Evolutionary conservation across 2,113 vertebrate species (phyloP), one percentile per base, ranked within the genome.

Genomic region (Poicephalus meyeri): DNA sequence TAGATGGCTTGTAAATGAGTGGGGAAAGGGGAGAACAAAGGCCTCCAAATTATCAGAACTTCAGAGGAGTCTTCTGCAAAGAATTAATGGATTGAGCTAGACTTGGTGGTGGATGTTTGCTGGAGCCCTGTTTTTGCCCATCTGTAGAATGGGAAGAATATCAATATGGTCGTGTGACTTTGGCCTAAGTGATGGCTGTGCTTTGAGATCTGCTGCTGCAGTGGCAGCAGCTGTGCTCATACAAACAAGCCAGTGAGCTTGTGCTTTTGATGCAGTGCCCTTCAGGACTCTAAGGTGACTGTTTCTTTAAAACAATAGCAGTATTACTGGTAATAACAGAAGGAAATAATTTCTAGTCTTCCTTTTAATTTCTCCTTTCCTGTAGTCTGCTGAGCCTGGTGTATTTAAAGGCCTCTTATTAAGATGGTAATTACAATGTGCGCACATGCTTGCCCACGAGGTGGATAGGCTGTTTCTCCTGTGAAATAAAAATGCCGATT

Each of bases 361-460:
- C 46, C 25, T 88, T 94, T 93, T 89, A 91, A 93, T 94, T 94
- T 92, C 56, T 58, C 7, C 37, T 93, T 91, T 29, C 37, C 12
- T 0, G 0, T 44, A 69, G 83, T 71, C 66, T 88, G 39, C 91
- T 35, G 69, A 91, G 46, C 42, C 31, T 21, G 18, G 41, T 79
- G 39, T 42, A 73, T 93, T 68, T 82, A 46, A 80, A 61, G 47
- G 28, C 37, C 14, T 44, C 41, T 80, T 84, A 82, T 88, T 28
- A 60, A 76, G 55, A 60, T 11, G 53, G 47, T 73, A 63, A 64
- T 93, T 82, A 56, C 29, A 83, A 65, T 92, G 92, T 71, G 39
- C 73, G 49, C 47, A 26, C 28, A 18, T 0, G 37, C 80, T 50
- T 79, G 73, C 42, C 58, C 2, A 2, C 0, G 0, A 56, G 37